These are phyloP conservation scores for Magallana nippona DNA, from an alignment of 2,888 invertebrate species.

Conservation along the genomic window DNA sequence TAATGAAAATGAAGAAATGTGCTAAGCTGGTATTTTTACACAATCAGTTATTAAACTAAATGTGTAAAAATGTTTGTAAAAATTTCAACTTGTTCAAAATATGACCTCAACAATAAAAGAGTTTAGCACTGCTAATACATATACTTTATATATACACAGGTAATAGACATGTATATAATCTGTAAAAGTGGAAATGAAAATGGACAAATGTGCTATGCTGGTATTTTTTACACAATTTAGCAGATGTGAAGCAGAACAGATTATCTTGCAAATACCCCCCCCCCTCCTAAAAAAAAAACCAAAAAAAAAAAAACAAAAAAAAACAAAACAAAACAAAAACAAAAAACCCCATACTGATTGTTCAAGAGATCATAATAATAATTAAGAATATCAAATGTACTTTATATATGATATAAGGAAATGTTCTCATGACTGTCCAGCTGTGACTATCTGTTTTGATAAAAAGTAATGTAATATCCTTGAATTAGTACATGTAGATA, in stretches of 20 bases:
- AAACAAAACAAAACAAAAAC: no score
- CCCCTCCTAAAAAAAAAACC: neutral
- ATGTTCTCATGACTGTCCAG: neutral
- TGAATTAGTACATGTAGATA: neutral
- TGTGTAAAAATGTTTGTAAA: neutral
- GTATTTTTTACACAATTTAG: neutral
- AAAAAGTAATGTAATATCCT: neutral
- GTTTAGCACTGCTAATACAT: neutral
- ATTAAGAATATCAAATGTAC: neutral
- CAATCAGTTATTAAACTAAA: no score
- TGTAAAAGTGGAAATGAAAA: neutral
- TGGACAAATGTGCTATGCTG: neutral
- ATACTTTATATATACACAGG: neutral
- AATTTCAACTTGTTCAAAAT: neutral
- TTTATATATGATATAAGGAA: neutral
- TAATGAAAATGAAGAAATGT: no score
- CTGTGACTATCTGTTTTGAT: neutral
- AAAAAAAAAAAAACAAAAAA: no score
- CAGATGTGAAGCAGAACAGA: neutral
- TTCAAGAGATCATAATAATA: neutral
- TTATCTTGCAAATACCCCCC: neutral
- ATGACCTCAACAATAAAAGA: neutral
- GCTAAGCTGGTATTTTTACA: no score
- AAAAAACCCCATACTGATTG: no score
- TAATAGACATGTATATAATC: neutral